phyloP scores from a whole-genome alignment of 2,888 invertebrate genomes.

The Anticlea derivata region DNA sequence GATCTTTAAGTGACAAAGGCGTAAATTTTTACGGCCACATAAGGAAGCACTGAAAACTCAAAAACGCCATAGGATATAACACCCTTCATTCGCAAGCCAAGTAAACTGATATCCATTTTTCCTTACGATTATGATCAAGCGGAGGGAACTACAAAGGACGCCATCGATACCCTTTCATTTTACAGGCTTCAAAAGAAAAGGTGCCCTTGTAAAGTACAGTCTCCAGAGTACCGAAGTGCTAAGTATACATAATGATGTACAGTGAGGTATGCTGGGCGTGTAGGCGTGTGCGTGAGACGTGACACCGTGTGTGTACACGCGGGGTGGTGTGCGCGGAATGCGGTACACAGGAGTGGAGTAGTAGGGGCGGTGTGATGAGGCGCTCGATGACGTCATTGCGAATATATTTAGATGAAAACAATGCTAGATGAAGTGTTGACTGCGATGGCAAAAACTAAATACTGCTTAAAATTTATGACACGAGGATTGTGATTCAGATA shows the following conservation, averaged over 20 bases:
- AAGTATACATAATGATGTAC: conserved; percentile 55
- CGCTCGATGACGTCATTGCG: conserved; percentile 53
- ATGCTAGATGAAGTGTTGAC: too few species aligned
- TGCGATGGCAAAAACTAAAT: too few species aligned
- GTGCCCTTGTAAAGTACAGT: conserved; percentile 78
- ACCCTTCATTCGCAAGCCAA: conserved; percentile 7
- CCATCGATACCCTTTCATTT: conserved; percentile 57
- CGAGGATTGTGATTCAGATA: neutral
- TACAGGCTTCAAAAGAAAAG: conserved; percentile 67
- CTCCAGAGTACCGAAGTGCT: conserved; percentile 52
- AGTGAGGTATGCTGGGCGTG: conserved; percentile 56
- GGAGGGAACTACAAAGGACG: conserved; percentile 64
- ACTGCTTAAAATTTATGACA: too few species aligned
- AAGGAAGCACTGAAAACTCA: conserved; percentile 10
- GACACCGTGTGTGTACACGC: conserved; percentile 44
- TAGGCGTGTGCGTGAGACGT: conserved; percentile 61
- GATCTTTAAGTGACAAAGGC: conserved; percentile 8
- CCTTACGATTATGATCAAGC: conserved; percentile 53
- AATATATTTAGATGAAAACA: conserved; percentile 10
- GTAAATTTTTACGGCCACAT: conserved; percentile 8
- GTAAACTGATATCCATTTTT: conserved; percentile 29
- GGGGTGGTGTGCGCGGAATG: conserved; percentile 61
- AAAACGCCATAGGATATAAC: conserved; percentile 13
- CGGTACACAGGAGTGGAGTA: conserved; percentile 51
- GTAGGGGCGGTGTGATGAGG: conserved; percentile 47